phyloP scores from a whole-genome alignment of 2,113 vertebrate species.

The Bufo bufo region DNA sequence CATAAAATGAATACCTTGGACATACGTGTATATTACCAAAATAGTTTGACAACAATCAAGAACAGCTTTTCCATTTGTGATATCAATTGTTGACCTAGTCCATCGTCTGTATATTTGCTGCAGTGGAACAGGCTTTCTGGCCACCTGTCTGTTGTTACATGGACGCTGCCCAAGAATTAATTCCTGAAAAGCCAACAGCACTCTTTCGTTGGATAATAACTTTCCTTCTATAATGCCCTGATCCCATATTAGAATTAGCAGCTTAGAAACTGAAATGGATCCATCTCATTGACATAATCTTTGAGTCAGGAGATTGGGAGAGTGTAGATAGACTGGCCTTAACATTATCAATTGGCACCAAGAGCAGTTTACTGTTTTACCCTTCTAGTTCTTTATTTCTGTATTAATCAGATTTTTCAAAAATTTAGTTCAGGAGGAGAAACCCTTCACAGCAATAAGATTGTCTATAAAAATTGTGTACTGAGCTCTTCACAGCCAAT shows the following conservation, averaged over 20 bases:
- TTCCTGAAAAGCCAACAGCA: slow-evolving; percentile 23
- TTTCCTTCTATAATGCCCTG: slow-evolving; percentile 44
- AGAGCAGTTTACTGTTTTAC: background rate
- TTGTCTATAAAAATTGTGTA: too few relatives aligned
- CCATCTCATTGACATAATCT: slow-evolving; percentile 23
- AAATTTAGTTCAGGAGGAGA: background rate
- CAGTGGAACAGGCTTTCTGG: background rate
- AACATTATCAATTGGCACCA: background rate
- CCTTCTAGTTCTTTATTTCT: background rate
- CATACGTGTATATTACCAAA: background rate
- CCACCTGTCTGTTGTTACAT: slow-evolving; percentile 44
- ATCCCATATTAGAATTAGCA: slow-evolving; percentile 48
- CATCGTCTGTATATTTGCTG: background rate
- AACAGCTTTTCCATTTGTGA: background rate
- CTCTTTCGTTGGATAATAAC: slow-evolving; percentile 39
- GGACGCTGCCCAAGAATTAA: slow-evolving; percentile 29
- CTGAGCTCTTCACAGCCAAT: too few relatives aligned
- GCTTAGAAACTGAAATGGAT: slow-evolving; percentile 43
- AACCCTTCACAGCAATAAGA: too few relatives aligned
- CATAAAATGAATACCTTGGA: background rate
- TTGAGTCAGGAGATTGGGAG: slow-evolving; percentile 14
- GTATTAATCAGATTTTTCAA: background rate
- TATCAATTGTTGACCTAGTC: background rate
- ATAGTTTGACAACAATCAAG: background rate
- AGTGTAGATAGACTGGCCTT: background rate